Evolutionary conservation across 2,113 vertebrate genomes (phyloP).

Genomic region (Gadus macrocephalus): DNA sequence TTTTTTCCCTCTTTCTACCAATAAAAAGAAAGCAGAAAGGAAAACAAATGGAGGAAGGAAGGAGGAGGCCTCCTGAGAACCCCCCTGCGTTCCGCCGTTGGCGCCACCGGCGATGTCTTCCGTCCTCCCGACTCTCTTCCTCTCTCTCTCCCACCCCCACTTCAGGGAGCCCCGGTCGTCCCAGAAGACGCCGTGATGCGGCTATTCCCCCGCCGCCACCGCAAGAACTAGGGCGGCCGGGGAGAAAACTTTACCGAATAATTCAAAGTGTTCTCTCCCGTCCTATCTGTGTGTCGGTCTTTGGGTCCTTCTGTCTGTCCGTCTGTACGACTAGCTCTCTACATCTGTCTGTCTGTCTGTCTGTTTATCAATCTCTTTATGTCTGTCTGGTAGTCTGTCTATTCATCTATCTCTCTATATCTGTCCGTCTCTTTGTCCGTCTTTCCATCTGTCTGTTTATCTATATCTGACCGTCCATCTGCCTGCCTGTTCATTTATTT

Average conservation of each 20-base stretch:
- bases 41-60: conserved; percentile 26
- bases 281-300: conserved; percentile 13
- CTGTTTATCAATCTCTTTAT: no score
- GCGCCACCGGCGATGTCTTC: conserved; percentile 53
- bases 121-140: conserved; percentile 31
- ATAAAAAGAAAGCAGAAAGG: neutral
- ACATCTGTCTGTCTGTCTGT: neutral
- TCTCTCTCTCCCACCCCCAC: conserved; percentile 38
- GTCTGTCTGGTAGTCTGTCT: no score
- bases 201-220: conserved; percentile 30
- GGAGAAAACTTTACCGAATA: conserved; percentile 63
- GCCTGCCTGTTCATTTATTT: no score
- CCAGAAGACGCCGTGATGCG: conserved; percentile 48
- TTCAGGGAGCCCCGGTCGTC: conserved; percentile 50
- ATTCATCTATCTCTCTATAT: no score
- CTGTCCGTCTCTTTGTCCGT: no score
- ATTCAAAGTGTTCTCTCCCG: conserved; percentile 56
- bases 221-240: conserved; percentile 62
- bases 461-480: neutral
- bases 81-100: conserved; percentile 33
- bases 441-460: no score
- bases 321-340: no score
- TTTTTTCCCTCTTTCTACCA: no score
- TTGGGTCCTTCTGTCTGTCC: no score
- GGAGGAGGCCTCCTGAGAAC: conserved; percentile 33